Percentiles rank a stretch among this genome's conserved stretches.
Conservation (phyloP, 2,113 vertebrate genomes). For the Todiramphus saurophagus region DNA sequence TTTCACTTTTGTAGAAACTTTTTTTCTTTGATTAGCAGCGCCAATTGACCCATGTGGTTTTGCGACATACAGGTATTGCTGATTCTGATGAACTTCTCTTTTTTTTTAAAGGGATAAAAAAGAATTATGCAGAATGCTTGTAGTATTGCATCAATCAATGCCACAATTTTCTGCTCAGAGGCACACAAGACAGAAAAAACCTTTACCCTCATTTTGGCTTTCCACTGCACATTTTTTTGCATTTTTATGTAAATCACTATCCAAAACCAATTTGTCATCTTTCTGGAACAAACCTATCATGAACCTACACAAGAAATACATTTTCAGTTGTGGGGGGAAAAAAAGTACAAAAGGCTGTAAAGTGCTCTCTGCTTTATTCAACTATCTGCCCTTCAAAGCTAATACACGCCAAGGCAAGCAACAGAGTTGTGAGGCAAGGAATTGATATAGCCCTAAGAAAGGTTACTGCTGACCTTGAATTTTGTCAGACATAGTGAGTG, state of each 20-base stretch:
- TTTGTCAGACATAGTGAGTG: neutral
- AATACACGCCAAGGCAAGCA: neutral
- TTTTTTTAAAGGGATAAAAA: neutral
- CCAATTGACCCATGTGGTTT: neutral
- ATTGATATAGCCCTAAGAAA: slow-evolving; percentile 8
- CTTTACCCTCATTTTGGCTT: slow-evolving; percentile 5
- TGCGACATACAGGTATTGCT: neutral
- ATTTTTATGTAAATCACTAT: slow-evolving; percentile 47
- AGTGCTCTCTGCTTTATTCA: neutral
- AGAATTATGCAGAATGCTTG: neutral
- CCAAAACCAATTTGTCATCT: slow-evolving; percentile 30
- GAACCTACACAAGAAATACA: neutral
- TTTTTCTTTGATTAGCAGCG: neutral
- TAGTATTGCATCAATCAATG: slow-evolving; percentile 63
- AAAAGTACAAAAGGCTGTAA: neutral
- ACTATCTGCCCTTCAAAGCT: slow-evolving; percentile 20
- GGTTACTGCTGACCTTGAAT: slow-evolving; percentile 18
- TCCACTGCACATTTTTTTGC: neutral
- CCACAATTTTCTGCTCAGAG: slow-evolving; percentile 41
- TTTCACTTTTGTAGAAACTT: neutral
- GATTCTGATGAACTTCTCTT: neutral
- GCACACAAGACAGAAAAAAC: neutral
- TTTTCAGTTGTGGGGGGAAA: neutral
- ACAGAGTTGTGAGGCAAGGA: slow-evolving; percentile 27
- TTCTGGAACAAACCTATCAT: neutral